Evolutionary conservation across 2,888 invertebrate genomes (phyloP), one percentile per base, ranked within the genome.

Genomic region (Lithophane socia): DNA sequence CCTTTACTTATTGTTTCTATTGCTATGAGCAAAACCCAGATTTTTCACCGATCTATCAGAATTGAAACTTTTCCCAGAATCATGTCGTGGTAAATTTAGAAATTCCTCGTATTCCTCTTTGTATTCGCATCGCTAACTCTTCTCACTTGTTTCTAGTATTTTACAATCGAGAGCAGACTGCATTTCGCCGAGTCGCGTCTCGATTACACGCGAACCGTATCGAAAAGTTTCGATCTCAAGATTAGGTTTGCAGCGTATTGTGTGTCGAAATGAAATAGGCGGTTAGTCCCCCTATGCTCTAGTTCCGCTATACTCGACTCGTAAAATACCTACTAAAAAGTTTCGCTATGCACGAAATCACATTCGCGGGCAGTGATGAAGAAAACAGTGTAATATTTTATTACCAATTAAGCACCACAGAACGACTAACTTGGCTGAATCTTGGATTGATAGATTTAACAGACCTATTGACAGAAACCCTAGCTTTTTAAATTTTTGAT

Each of bases 201-300:
- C 63, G 44, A 67, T 69, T 73, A 65, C 68, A 73, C n/a, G 67
- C 42, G 52, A 74, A 82, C 52, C 37, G 61, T 76, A 84, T 67
- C 69, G 58, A 64, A 70, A 61, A 86, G 63, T 56, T 76, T 80
- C 56, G 29, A 78, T 82, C 73, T 61, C 42, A n/a, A 73, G 75
- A 70, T 84, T 72, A 44, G 58, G 58, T 74, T 60, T 56, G 54
- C 76, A 49, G 9, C 64, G 37, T 49, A 64, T 80, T 68, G 54
- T 64, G 70, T 71, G 29, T n/a, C 21, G 49, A 67, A 67, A 58
- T 49, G 21, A 84, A 70, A 67, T 67, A 70, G 24, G 3, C n/a
- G n/a, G n/a, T n/a, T n/a, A n/a, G n/a, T n/a, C n/a, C n/a, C n/a
- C n/a, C n/a, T n/a, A n/a, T n/a, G n/a, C n/a, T n/a, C n/a, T n/a